These are phyloP conservation scores for Chalcosyrphus nemorum DNA, from an alignment of 2,888 invertebrate species.

Conservation along the genomic window DNA sequence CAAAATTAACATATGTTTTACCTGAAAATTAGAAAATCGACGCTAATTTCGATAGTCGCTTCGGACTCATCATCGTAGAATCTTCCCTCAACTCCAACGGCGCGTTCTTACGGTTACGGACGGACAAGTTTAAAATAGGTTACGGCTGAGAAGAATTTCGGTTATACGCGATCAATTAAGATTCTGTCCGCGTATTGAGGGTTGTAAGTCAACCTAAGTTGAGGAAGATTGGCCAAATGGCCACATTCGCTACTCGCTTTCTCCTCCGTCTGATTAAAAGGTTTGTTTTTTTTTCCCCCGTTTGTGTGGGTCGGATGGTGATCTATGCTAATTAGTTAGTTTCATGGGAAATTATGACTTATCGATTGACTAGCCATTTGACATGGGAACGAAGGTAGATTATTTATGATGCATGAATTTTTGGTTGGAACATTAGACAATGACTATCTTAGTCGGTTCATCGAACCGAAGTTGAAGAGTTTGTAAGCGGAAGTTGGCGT, in stretches of 20 bases:
- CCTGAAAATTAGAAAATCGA: slow-evolving; percentile 35
- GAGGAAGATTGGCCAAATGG: not conserved
- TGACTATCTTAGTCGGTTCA: too few species aligned
- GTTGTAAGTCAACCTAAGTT: too few species aligned
- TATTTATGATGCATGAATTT: too few species aligned
- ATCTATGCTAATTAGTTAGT: slow-evolving; percentile 21
- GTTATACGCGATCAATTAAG: slow-evolving; percentile 12
- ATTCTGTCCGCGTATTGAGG: not conserved
- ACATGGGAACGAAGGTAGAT: not conserved
- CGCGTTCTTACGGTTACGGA: slow-evolving; percentile 30
- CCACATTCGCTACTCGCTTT: slow-evolving; percentile 34
- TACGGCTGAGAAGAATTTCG: slow-evolving; percentile 29
- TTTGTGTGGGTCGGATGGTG: slow-evolving; percentile 20
- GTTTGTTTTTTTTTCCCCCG: not conserved
- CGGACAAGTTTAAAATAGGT: slow-evolving; percentile 31
- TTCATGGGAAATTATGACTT: slow-evolving; percentile 1
- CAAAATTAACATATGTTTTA: slow-evolving; percentile 35
- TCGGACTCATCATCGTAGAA: not conserved
- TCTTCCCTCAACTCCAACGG: not conserved
- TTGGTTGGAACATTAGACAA: too few species aligned
- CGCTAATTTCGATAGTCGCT: slow-evolving; percentile 16
- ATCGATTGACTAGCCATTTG: not conserved
- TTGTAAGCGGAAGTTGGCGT: too few species aligned
- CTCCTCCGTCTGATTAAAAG: slow-evolving; percentile 1
- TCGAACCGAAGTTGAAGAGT: too few species aligned